These are phyloP conservation scores for Neodon shergylaensis DNA, from an alignment of 2,113 vertebrate genomes.

Conservation along the genomic window DNA sequence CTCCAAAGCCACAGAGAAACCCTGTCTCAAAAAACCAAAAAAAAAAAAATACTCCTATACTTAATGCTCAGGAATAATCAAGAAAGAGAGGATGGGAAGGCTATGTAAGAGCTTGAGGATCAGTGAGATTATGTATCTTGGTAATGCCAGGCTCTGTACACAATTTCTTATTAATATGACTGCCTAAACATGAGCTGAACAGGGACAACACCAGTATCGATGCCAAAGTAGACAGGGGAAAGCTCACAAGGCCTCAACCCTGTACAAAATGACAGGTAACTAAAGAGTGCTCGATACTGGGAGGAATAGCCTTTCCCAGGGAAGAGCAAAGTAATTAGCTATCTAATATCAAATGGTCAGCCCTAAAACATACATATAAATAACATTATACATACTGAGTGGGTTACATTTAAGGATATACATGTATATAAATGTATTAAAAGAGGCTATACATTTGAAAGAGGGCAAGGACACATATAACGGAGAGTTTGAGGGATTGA, in stretches of 20 bases:
- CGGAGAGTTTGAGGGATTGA: neutral
- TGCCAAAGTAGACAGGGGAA: neutral
- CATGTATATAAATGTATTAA: neutral
- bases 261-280: neutral
- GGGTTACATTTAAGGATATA: too few species aligned
- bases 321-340: neutral
- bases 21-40: too few species aligned
- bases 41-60: neutral
- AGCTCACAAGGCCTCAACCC: neutral
- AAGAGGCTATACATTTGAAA: neutral
- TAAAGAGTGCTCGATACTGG: too few species aligned
- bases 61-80: neutral
- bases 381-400: neutral
- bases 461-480: neutral
- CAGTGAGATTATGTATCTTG: neutral
- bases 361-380: neutral
- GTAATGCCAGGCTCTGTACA: neutral
- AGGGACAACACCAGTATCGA: neutral
- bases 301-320: neutral
- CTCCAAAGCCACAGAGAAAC: too few species aligned
- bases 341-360: neutral
- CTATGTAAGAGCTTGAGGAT: neutral
- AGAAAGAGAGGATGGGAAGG: neutral
- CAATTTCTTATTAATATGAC: neutral
- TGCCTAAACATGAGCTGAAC: neutral